phyloP scores from a whole-genome alignment of 2,888 invertebrate genomes.

The Pyralis farinalis region DNA sequence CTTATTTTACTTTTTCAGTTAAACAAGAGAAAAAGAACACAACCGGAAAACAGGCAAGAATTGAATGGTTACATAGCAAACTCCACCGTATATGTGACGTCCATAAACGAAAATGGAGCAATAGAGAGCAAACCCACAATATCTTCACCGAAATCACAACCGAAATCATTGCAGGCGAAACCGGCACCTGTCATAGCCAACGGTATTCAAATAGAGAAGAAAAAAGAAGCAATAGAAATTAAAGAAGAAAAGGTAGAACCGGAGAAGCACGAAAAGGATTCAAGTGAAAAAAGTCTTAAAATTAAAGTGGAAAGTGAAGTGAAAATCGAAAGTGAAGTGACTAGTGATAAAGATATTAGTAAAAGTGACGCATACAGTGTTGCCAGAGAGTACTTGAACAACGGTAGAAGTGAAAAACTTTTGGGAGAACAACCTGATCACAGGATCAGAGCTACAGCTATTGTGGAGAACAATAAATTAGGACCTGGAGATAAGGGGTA shows the following conservation, averaged over 20 bases:
- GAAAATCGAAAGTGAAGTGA: slow-evolving; percentile 53
- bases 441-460: slow-evolving; percentile 81
- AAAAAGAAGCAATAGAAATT: slow-evolving; percentile 32
- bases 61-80: slow-evolving; percentile 91
- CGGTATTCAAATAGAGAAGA: slow-evolving; percentile 52
- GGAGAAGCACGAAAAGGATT: slow-evolving; percentile 66
- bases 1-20: slow-evolving; percentile 80
- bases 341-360: slow-evolving; percentile 69
- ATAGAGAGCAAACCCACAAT: slow-evolving; percentile 71
- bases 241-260: slow-evolving; percentile 50
- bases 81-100: slow-evolving; percentile 91
- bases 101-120: slow-evolving; percentile 81
- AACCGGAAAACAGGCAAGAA: slow-evolving; percentile 78
- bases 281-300: slow-evolving; percentile 62
- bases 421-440: slow-evolving; percentile 84
- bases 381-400: slow-evolving; percentile 69
- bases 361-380: slow-evolving; percentile 66
- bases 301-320: slow-evolving; percentile 51
- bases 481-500: slow-evolving; percentile 81
- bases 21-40: slow-evolving; percentile 81
- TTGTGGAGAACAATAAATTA: slow-evolving; percentile 82
- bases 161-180: slow-evolving; percentile 69
- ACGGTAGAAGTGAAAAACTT: slow-evolving; percentile 88
- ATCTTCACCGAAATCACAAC: slow-evolving; percentile 69
- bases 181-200: slow-evolving; percentile 70